These are phyloP conservation scores for Teleiodes luculella DNA, from an alignment of 2,888 invertebrate genomes.

Conservation along the genomic window DNA sequence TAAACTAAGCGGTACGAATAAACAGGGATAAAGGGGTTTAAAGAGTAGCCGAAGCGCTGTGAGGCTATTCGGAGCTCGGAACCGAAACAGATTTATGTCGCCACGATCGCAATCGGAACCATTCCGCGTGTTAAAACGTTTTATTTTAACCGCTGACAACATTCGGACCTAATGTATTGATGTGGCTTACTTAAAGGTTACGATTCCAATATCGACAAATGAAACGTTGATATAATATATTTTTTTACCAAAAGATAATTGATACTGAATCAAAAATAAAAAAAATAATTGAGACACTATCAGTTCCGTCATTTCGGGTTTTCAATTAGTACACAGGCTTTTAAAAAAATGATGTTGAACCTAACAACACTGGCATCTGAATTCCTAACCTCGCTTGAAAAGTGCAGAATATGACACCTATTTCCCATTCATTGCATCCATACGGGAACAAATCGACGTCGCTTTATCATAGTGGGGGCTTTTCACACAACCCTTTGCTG, in stretches of 20 bases:
- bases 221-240: no score
- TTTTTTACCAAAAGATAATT: neutral
- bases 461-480: slow-evolving; percentile 61
- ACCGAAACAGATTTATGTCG: slow-evolving; percentile 77
- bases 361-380: slow-evolving; percentile 18
- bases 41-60: slow-evolving; percentile 65
- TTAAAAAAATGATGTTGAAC: neutral
- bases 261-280: no score
- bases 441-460: slow-evolving; percentile 69
- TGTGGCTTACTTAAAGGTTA: slow-evolving; percentile 32
- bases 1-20: slow-evolving; percentile 79
- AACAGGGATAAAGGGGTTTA: slow-evolving; percentile 77
- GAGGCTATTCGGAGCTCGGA: slow-evolving; percentile 24
- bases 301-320: no score
- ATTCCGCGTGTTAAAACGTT: slow-evolving; percentile 62
- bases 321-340: no score
- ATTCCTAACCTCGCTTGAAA: slow-evolving; percentile 41
- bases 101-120: slow-evolving; percentile 71
- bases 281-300: no score
- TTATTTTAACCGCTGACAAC: slow-evolving; percentile 55
- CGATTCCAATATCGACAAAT: neutral
- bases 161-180: slow-evolving; percentile 41
- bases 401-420: slow-evolving; percentile 54
- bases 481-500: slow-evolving; percentile 68
- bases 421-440: slow-evolving; percentile 68